Conservation (phyloP, 1,140 invertebrate genomes). For the Lepidurus arcticus region DNA sequence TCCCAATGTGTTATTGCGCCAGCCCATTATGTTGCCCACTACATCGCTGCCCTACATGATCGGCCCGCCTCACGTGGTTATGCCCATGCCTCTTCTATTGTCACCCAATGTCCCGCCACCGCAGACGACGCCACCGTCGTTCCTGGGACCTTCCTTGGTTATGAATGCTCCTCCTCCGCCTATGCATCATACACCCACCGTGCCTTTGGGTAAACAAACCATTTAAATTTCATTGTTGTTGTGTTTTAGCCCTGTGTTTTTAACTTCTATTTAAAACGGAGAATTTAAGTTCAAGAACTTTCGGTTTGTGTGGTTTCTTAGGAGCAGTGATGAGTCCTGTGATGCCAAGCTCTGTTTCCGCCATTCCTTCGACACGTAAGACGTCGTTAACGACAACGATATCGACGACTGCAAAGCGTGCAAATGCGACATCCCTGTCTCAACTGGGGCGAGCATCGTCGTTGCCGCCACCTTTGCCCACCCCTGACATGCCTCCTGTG, state of each 20-base stretch:
- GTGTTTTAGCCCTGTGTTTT: not conserved
- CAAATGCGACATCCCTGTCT: not conserved
- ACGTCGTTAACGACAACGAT: slow-evolving; percentile 2
- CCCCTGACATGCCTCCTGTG: slow-evolving; percentile 27
- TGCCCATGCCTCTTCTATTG: not conserved
- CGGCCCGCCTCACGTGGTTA: not conserved
- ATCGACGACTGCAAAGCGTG: not conserved
- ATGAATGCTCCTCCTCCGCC: not conserved
- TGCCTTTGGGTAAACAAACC: slow-evolving; percentile 6
- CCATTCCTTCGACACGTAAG: not conserved
- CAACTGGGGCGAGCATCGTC: slow-evolving; percentile 28
- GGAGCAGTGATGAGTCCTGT: not conserved
- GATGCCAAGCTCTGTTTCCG: not conserved
- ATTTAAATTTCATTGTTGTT: not conserved
- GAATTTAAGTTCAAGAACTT: too few relatives aligned
- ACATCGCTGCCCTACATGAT: not conserved
- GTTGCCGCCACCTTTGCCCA: slow-evolving; percentile 27
- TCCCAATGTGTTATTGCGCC: not conserved
- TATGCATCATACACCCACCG: slow-evolving; percentile 1
- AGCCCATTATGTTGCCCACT: not conserved
- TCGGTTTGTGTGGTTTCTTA: not conserved
- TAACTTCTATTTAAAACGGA: not conserved
- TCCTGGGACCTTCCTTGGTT: not conserved
- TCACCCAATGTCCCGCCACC: not conserved
- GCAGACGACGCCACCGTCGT: not conserved